Evolutionary conservation across 2,888 invertebrate genomes (phyloP), one percentile per base, ranked within the genome.

Genomic region (Epinotia bilunana): DNA sequence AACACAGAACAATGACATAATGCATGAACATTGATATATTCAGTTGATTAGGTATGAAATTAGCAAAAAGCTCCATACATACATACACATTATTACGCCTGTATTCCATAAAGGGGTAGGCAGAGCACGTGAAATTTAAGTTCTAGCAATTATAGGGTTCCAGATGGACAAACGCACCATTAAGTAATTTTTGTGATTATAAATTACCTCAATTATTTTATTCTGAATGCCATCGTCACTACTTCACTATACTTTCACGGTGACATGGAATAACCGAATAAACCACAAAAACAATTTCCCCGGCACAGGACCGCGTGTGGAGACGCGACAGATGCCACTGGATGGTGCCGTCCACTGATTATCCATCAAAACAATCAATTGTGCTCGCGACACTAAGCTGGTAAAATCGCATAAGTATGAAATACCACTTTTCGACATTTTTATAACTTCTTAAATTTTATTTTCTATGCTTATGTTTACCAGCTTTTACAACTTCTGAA

Each of bases 281-380:
- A 53, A 18, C 9, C 53, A 71, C 33, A 53, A 28, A 60, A 12
- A 49, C 20, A 1, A 43, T 63, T 61, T 77, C 76, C 67, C n/a
- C 43, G n/a, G 12, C 39, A 58, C 20, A 55, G 63, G 28, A 75
- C 60, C 53, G 74, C 28, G 64, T 61, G 62, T 18, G 55, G 55
- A 61, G 80, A 79, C 76, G 76, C 43, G 76, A 9, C 46, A 65
- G 77, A 63, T 60, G 69, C 11, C 43, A 80, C 77, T 77, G 79
- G 81, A 81, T 63, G 71, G 74, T 72, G 72, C 69, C 77, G 74
- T 69, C 57, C 57, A 71, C 73, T 77, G 77, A 76, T 77, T 73
- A 81, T 73, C 77, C 78, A 83, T 83, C 82, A 83, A 82, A 87
- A 87, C 87, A 88, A 84, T 83, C 80, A 82, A 82, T 82, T 83